phyloP scores from a whole-genome alignment of 2,113 vertebrate genomes.

The Hippocampus barbouri region DNA sequence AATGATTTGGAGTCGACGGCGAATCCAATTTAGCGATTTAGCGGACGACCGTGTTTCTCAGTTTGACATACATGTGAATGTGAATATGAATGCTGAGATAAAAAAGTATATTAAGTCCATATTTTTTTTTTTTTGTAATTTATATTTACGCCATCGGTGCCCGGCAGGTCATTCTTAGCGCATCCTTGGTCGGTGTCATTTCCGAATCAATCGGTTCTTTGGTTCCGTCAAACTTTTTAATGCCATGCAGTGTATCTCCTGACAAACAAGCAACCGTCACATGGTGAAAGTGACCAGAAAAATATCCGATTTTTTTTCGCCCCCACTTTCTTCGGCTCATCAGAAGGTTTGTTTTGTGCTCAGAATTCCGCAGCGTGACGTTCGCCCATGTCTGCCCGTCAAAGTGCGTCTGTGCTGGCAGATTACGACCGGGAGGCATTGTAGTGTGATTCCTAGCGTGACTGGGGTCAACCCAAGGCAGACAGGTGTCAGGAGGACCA shows the following conservation, averaged over 20 bases:
- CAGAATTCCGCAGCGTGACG: conserved; percentile 16
- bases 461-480: conserved; percentile 62
- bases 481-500: conserved; percentile 70
- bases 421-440: conserved; percentile 50
- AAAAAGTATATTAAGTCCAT: too few species aligned
- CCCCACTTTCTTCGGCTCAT: background rate
- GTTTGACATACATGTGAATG: background rate
- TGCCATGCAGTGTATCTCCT: conserved; percentile 48
- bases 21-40: conserved; percentile 1
- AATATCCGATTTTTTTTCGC: conserved; percentile 51
- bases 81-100: background rate
- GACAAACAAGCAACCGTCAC: conserved; percentile 56
- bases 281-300: conserved; percentile 63
- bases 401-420: conserved; percentile 25
- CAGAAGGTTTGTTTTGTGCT: conserved; percentile 32
- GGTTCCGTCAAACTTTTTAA: conserved; percentile 51
- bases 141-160: background rate
- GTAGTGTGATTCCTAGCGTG: conserved; percentile 59
- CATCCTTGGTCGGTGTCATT: background rate
- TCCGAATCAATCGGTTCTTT: conserved; percentile 7
- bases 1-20: conserved; percentile 7
- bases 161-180: too few species aligned
- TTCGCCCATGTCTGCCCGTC: conserved; percentile 47
- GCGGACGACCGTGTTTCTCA: background rate
- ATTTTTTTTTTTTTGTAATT: background rate